Conservation (phyloP, 2,113 vertebrate species). For the Esox niger region DNA sequence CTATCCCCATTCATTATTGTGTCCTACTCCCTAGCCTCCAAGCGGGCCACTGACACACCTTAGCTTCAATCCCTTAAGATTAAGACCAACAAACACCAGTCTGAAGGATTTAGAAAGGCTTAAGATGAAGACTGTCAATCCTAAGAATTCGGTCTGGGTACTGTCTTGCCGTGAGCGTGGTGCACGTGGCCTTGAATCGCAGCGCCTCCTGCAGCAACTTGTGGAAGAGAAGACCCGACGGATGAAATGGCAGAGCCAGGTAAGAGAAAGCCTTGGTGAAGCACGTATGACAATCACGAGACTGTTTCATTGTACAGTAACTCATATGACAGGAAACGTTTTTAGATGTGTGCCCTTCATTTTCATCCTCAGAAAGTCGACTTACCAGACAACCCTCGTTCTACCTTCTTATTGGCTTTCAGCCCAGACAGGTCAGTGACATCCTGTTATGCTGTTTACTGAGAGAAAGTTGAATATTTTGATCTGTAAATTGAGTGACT, state of each 20-base stretch:
- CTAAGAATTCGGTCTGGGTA: slow-evolving; percentile 87
- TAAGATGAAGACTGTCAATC: slow-evolving; percentile 74
- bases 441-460: background rate
- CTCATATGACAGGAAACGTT: background rate
- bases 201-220: slow-evolving; percentile 83
- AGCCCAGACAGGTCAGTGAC: slow-evolving; percentile 86
- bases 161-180: slow-evolving; percentile 84
- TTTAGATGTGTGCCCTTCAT: slow-evolving; percentile 12
- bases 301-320: too few species aligned
- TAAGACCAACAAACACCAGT: background rate
- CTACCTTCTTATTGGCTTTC: slow-evolving; percentile 88
- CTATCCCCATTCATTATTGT: too few species aligned
- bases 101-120: slow-evolving; percentile 55
- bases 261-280: slow-evolving; percentile 35
- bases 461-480: background rate
- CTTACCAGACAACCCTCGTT: slow-evolving; percentile 88
- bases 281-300: background rate
- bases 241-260: slow-evolving; percentile 93
- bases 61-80: background rate
- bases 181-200: slow-evolving; percentile 78
- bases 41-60: background rate
- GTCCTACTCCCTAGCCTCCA: background rate
- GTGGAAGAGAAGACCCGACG: slow-evolving; percentile 88
- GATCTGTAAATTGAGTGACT: background rate
- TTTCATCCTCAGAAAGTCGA: slow-evolving; percentile 83